Conservation (phyloP, 2,888 invertebrate genomes). For the Dusona sp. region DNA sequence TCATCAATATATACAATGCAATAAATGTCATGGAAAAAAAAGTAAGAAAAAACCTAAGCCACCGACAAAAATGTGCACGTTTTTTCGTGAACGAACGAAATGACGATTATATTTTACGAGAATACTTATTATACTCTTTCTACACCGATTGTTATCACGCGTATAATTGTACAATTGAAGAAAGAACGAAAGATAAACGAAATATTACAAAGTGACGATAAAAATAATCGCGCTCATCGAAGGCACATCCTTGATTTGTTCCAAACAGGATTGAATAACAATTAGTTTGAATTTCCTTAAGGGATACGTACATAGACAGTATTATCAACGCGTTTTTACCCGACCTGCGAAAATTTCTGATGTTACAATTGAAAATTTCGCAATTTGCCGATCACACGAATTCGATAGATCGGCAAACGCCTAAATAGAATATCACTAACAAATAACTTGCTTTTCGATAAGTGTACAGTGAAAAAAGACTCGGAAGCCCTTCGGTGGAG, state of each 20-base stretch:
- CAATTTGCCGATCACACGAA: constrained; percentile 58
- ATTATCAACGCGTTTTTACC: constrained; percentile 60
- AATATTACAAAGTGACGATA: constrained; percentile 33
- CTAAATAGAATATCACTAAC: constrained; percentile 34
- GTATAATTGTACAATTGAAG: constrained; percentile 37
- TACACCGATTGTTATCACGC: constrained; percentile 62
- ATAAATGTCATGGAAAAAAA: constrained; percentile 49
- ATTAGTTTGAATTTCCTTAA: constrained; percentile 59
- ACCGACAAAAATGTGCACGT: constrained; percentile 22
- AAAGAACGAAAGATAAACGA: constrained; percentile 23
- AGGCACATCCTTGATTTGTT: constrained; percentile 29
- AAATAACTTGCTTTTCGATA: constrained; percentile 13
- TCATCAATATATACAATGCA: constrained; percentile 67
- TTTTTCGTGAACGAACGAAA: constrained; percentile 26
- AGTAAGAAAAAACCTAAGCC: constrained; percentile 31
- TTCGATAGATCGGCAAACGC: constrained; percentile 55
- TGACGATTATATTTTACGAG: constrained; percentile 69
- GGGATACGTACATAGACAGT: constrained; percentile 51
- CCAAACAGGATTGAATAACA: constrained; percentile 24
- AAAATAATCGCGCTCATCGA: constrained; percentile 46
- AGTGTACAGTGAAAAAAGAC: constrained; percentile 30
- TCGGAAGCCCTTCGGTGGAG: constrained; percentile 44
- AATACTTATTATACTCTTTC: constrained; percentile 56
- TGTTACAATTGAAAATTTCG: constrained; percentile 47
- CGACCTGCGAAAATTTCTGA: constrained; percentile 25